Evolutionary conservation across 2,797 vertebrate species (phyloP).

Genomic region (Poeciliopsis presidionis): DNA sequence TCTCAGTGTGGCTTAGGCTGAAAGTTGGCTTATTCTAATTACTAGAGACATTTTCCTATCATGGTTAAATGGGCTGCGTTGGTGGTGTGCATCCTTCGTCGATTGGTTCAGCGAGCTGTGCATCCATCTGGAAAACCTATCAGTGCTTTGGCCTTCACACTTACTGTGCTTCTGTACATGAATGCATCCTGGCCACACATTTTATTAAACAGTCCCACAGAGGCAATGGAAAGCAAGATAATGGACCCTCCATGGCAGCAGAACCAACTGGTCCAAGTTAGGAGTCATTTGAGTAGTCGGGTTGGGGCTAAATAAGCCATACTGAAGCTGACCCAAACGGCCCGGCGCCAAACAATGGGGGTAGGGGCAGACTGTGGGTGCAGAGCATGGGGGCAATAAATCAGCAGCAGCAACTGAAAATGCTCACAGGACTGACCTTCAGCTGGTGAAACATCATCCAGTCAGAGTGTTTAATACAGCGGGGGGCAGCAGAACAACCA

Average conservation of each 20-base stretch:
- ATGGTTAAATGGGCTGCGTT: background rate
- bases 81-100: background rate
- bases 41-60: background rate
- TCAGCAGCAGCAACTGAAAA: slow-evolving; percentile 29
- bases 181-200: slow-evolving; percentile 11
- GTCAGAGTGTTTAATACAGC: slow-evolving; percentile 38
- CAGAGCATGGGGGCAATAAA: slow-evolving; percentile 19
- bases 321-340: slow-evolving; percentile 35
- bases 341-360: slow-evolving; percentile 20
- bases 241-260: slow-evolving; percentile 22
- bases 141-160: background rate
- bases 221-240: slow-evolving; percentile 27
- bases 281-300: slow-evolving; percentile 26
- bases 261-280: slow-evolving; percentile 24
- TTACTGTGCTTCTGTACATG: background rate
- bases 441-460: slow-evolving; percentile 57
- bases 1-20: background rate
- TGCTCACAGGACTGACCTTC: slow-evolving; percentile 53
- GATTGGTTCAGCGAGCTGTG: background rate
- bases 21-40: background rate
- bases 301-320: slow-evolving; percentile 20
- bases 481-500: slow-evolving; percentile 49
- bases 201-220: slow-evolving; percentile 27
- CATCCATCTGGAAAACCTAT: background rate
- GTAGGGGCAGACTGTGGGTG: slow-evolving; percentile 47